These are phyloP conservation scores for Flabesymbios commensalis DNA, from an alignment of 2,888 invertebrate species.

Conservation along the genomic window DNA sequence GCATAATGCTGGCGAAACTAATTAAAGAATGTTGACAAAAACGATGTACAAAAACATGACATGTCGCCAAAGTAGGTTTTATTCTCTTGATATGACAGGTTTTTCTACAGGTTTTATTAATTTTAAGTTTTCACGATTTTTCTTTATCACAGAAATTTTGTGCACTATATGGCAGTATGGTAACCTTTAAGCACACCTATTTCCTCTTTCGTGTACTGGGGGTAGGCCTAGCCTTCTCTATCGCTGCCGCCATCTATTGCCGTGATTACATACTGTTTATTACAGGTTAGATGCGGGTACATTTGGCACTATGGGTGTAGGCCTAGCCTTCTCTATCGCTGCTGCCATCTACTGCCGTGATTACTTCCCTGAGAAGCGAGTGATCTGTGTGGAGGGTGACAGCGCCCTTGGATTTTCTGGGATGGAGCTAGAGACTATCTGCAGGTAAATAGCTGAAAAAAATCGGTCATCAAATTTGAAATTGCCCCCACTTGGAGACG, in stretches of 20 bases:
- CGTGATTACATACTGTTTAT: constrained; percentile 68
- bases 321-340: constrained; percentile 88
- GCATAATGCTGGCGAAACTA: too few relatives aligned
- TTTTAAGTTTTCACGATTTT: too few relatives aligned
- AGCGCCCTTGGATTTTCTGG: constrained; percentile 98
- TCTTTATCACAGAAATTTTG: too few relatives aligned
- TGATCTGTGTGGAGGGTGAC: constrained; percentile 94
- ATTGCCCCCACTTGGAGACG: too few relatives aligned
- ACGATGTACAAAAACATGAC: too few relatives aligned
- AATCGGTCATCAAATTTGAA: too few relatives aligned
- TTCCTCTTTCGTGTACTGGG: constrained; percentile 98
- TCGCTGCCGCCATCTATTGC: constrained; percentile 89
- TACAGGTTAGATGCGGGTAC: constrained; percentile 88
- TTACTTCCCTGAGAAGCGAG: constrained; percentile 77
- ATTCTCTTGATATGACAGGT: too few relatives aligned
- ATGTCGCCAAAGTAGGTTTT: too few relatives aligned
- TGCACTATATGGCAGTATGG: too few relatives aligned
- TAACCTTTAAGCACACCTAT: constrained; percentile 77
- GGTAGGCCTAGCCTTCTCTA: constrained; percentile 87
- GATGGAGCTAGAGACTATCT: constrained; percentile 97
- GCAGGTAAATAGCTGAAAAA: constrained; percentile 67
- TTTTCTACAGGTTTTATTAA: too few relatives aligned
- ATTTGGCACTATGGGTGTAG: constrained; percentile 97
- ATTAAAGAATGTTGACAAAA: too few relatives aligned
- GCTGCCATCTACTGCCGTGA: constrained; percentile 88